A percentile compares a stretch with the other conserved stretches of the same genome.
These are phyloP conservation scores for Petrosia ficiformis DNA, from an alignment of 37 sponge, comb jelly and placozoan species.

Conservation along the genomic window DNA sequence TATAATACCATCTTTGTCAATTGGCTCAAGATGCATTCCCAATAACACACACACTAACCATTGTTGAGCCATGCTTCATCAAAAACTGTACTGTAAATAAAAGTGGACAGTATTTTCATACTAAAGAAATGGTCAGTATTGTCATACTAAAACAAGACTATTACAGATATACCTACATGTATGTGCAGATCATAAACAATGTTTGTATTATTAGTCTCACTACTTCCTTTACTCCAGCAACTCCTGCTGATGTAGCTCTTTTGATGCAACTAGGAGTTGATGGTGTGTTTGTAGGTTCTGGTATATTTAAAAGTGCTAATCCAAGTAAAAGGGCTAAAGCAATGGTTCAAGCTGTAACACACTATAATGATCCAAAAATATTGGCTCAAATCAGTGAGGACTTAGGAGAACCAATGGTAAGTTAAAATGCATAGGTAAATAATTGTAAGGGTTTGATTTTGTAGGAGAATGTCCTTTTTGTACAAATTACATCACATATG, in stretches of 20 bases:
- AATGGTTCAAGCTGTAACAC: constrained; percentile 84
- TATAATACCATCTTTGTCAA: not conserved
- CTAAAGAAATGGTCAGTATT: no score
- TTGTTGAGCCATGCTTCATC: no score
- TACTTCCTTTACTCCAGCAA: constrained; percentile 30
- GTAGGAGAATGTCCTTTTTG: not conserved
- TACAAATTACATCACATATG: no score
- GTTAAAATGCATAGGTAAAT: not conserved
- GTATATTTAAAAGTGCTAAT: constrained; percentile 78
- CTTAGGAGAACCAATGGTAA: constrained; percentile 76
- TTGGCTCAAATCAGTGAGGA: constrained; percentile 72
- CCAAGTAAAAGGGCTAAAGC: constrained; percentile 70
- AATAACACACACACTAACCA: no score
- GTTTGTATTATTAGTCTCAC: not conserved
- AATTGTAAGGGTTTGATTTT: not conserved
- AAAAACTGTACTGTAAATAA: not conserved
- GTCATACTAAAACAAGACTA: no score
- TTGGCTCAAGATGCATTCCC: no score
- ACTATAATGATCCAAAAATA: constrained; percentile 55
- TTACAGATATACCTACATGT: no score
- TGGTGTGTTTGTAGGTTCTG: constrained; percentile 82
- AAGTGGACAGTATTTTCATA: not conserved
- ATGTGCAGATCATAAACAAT: not conserved
- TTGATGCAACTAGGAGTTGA: constrained; percentile 83
- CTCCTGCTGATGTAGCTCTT: constrained; percentile 77